Base-by-base conservation (phyloP, 2,797 vertebrate genomes). In the Buceros bicornis region DNA sequence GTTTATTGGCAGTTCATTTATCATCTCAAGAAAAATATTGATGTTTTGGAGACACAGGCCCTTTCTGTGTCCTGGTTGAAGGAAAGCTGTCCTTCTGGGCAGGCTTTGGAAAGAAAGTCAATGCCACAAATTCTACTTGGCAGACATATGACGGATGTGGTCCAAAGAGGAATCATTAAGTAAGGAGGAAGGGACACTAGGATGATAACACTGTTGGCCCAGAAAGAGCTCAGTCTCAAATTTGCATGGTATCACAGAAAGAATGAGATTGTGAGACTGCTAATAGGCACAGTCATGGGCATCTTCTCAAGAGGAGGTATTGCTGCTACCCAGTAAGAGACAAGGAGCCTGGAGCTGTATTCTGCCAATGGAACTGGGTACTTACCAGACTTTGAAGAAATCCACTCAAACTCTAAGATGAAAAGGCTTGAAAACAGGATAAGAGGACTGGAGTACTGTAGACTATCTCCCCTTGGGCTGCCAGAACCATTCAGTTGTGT, bases 11-110 rank as follows among this genome's bases (percentile, higher is more conserved):
- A 98, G 96, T 97, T 97, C 96, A 98, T 98, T 98, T 98, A 98
- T 98, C 98, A 98, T 98, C 96, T 97, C 95, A 97, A 97, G 97
- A 98, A 97, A 98, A 98, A 97, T 98, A 98, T 97, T 97, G 98
- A 98, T 15, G 61, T 94, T 97, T 95, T 97, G 81, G 97, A 97
- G 96, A 96, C 90, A 96, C 60, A 64, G 94, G 92, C 77, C 91
- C 87, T 92, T 95, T 88, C 87, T 16, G 17, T 84, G 90, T 96
- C 97, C 94, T 56, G 11, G 76, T 42, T 82, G 87, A 96, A 96
- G 88, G 94, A 93, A 83, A 93, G 91, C 86, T 97, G 94, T 97
- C 93, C 95, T 94, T 90, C 91, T 82, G 88, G 86, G 61, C 93
- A 92, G 84, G 58, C 86, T 93, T 93, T 89, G 92, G 97, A 97